Evolutionary conservation across 2,888 invertebrate species (phyloP).

Genomic region (Tridacna gigas): DNA sequence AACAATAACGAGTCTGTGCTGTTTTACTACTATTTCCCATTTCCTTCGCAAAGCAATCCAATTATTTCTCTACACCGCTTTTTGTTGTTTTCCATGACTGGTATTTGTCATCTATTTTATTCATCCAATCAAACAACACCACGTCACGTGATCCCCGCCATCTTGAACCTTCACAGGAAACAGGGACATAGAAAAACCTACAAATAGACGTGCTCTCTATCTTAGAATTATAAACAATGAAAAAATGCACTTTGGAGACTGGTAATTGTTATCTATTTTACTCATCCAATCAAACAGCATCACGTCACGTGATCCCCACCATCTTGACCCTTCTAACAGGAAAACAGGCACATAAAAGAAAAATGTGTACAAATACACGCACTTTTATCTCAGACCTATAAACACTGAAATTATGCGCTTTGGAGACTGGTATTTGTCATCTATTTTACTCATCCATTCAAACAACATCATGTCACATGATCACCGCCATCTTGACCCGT

Average conservation of each 20-base stretch:
- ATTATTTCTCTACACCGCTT: constrained; percentile 8
- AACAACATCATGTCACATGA: constrained; percentile 16
- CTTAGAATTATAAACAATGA: too few relatives aligned
- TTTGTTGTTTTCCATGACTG: background rate
- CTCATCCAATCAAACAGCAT: constrained; percentile 17
- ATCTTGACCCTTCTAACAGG: background rate
- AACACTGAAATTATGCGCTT: too few relatives aligned
- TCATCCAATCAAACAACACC: constrained; percentile 17
- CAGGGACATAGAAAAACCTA: background rate
- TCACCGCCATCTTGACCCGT: background rate
- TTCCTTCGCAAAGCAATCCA: background rate
- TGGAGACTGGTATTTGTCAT: background rate
- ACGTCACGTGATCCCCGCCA: constrained; percentile 7
- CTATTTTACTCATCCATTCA: constrained; percentile 17
- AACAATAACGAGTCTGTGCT: background rate
- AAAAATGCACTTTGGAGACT: background rate
- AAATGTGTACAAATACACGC: too few relatives aligned
- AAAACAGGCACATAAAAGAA: background rate
- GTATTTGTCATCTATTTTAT: constrained; percentile 10
- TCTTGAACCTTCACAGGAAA: constrained; percentile 5
- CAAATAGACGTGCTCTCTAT: too few relatives aligned
- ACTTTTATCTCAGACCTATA: too few relatives aligned
- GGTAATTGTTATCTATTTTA: background rate
- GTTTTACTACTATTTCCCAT: background rate
- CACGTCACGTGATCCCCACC: constrained; percentile 4